Conservation (phyloP, 2,797 vertebrate genomes). For the Enteromius radiatus region DNA sequence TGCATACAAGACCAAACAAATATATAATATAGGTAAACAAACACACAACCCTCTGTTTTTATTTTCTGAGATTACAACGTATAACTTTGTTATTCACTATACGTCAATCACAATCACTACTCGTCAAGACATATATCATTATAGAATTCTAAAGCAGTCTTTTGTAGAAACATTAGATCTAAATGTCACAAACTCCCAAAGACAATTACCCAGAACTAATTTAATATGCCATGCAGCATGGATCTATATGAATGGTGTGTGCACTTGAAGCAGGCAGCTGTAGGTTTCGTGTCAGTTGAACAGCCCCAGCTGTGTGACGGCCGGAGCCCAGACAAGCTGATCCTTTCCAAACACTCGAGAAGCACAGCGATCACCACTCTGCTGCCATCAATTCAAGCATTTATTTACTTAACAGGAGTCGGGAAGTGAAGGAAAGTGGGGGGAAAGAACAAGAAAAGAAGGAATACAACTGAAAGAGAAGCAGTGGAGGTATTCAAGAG, state of each 20-base stretch:
- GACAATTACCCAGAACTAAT: conserved; percentile 29
- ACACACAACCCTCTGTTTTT: neutral
- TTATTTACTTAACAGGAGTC: conserved; percentile 48
- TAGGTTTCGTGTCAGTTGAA: conserved; percentile 35
- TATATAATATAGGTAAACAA: neutral
- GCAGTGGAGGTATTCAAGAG: neutral
- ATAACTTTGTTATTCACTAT: neutral
- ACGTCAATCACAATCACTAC: neutral
- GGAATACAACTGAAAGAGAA: conserved; percentile 7
- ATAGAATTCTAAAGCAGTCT: no score
- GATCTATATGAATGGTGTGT: neutral
- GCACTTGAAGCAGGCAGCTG: conserved; percentile 18
- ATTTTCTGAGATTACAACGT: neutral
- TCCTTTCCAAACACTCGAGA: conserved; percentile 53
- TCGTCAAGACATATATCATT: neutral
- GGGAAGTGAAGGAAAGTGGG: conserved; percentile 28
- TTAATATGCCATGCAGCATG: conserved; percentile 24
- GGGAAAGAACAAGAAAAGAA: neutral
- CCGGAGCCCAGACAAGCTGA: conserved; percentile 53
- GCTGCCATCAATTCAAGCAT: conserved; percentile 45
- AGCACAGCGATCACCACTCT: conserved; percentile 42
- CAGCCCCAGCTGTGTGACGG: conserved; percentile 48
- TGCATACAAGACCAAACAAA: neutral
- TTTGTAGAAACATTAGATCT: neutral
- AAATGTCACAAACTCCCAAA: conserved; percentile 2